These are phyloP conservation scores for Diarsia mendica DNA, from an alignment of 2,888 invertebrate species.

Conservation along the genomic window DNA sequence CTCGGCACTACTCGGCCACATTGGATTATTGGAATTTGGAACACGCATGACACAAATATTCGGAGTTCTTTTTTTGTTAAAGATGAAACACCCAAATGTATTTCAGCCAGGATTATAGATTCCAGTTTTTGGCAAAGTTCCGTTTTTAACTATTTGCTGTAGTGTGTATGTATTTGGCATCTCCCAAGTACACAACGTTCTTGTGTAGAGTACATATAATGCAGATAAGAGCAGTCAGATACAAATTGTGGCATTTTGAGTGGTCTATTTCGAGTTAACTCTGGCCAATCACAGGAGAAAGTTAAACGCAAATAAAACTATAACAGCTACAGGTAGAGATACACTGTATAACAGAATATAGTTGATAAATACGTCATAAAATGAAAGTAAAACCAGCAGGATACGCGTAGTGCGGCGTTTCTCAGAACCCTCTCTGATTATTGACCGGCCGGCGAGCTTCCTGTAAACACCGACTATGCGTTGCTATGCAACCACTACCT, in stretches of 20 bases:
- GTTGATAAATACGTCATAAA: constrained; percentile 55
- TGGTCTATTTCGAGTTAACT: constrained; percentile 1
- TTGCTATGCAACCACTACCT: constrained; percentile 54
- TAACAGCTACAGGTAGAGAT: not conserved
- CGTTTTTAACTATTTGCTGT: not conserved
- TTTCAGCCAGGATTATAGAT: constrained; percentile 2
- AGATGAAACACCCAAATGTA: not conserved
- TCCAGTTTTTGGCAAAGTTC: not conserved
- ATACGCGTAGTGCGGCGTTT: constrained; percentile 44
- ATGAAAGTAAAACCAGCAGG: constrained; percentile 65
- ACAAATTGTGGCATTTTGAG: not conserved
- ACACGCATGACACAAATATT: not conserved
- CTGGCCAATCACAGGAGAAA: constrained; percentile 2
- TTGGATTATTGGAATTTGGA: not conserved
- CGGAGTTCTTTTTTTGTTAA: not conserved
- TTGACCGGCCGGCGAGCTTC: constrained; percentile 53
- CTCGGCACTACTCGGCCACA: not conserved
- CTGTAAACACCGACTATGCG: constrained; percentile 46
- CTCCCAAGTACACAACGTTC: not conserved
- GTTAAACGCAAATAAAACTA: constrained; percentile 10
- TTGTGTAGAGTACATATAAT: not conserved
- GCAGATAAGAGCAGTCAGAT: not conserved
- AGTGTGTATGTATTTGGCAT: not conserved
- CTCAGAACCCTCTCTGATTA: constrained; percentile 54
- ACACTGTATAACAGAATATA: constrained; percentile 1